Evolutionary conservation across 2,888 invertebrate species (phyloP), one percentile per base, ranked within the genome.

Genomic region (Lasioglossum lativentre): DNA sequence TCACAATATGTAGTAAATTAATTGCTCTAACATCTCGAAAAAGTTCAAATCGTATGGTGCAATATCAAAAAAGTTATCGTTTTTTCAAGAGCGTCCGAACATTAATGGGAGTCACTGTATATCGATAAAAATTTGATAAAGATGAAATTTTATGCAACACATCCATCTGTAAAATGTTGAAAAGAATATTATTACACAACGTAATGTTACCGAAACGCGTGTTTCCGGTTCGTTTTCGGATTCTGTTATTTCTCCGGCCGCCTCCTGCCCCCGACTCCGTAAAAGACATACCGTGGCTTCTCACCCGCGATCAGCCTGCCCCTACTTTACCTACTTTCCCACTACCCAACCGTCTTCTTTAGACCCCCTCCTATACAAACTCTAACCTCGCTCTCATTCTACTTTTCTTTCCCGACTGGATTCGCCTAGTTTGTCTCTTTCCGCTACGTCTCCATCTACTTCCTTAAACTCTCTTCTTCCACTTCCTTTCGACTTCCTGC

Each of bases 361-460:
- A 52, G 10, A 52, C 23, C 52, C 52, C 52, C 52, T 23, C 52
- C n/a, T n/a, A n/a, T 1, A 23, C 52, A 52, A n/a, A 52, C 52
- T 52, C n/a, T 52, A 52, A 52, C 52, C 52, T 52, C 52, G 52
- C 52, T 52, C 52, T 52, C 52, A 52, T 52, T 52, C 52, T 52
- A 52, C 52, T 52, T 52, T 52, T 52, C 52, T n/a, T 52, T 10
- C 10, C 52, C 52, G 52, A 52, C 52, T 52, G 52, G n/a, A 3
- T n/a, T 52, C 52, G 52, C 23, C 23, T 52, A 4, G 52, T 52
- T 52, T 52, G 52, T 52, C 52, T n/a, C n/a, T 52, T 52, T 52
- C 52, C 52, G 23, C 23, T 52, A 52, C 52, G 23, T n/a, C 4
- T 19, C 47, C 6, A 2, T 47, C n/a, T 52, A 52, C 52, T 52